These are phyloP conservation scores for Clavelina lepadiformis DNA, from an alignment of 23 tunicate species.

Conservation along the genomic window DNA sequence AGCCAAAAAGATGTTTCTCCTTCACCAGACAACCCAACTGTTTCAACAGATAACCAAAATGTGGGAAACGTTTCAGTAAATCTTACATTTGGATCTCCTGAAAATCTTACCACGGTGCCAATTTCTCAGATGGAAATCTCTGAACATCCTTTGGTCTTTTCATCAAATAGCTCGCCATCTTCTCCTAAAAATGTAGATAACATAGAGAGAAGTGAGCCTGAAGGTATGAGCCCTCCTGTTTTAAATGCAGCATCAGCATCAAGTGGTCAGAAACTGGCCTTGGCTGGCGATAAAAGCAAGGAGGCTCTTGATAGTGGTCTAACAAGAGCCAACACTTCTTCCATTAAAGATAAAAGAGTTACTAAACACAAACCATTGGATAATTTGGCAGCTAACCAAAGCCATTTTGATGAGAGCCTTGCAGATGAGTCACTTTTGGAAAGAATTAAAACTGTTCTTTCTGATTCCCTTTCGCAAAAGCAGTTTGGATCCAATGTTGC, in stretches of 20 bases:
- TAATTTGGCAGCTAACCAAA: neutral
- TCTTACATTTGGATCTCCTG: neutral
- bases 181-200: slow-evolving; percentile 1
- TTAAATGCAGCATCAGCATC: slow-evolving; percentile 1
- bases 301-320: neutral
- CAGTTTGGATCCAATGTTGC: neutral
- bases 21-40: neutral
- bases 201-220: slow-evolving; percentile 40
- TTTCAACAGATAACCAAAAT: neutral
- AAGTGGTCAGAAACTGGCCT: neutral
- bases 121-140: neutral
- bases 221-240: slow-evolving; percentile 73
- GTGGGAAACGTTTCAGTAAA: too few species aligned
- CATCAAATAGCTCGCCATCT: neutral
- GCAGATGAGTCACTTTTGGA: slow-evolving; percentile 43
- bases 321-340: neutral
- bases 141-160: neutral
- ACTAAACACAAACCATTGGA: neutral
- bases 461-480: slow-evolving; percentile 22
- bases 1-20: neutral
- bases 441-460: slow-evolving; percentile 40
- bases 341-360: neutral
- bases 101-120: neutral
- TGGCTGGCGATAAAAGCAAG: neutral
- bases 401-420: slow-evolving; percentile 7